These are phyloP conservation scores for Furnarius figulus DNA, from an alignment of 2,113 vertebrate species.

Conservation along the genomic window DNA sequence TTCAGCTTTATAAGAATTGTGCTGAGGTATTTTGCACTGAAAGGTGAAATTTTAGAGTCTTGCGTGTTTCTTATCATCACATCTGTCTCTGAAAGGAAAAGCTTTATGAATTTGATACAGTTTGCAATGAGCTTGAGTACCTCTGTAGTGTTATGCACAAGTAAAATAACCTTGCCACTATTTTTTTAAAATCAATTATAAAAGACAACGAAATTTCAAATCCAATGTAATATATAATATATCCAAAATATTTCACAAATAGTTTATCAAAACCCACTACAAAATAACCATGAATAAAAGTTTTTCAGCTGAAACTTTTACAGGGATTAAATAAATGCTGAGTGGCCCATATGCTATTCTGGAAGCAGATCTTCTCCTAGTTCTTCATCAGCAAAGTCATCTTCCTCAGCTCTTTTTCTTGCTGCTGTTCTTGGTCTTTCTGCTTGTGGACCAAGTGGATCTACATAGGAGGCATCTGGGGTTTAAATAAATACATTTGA, in stretches of 20 bases:
- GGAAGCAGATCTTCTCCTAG: conserved; percentile 94
- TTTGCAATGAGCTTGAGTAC: neutral
- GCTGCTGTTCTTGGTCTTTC: conserved; percentile 93
- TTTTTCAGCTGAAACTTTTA: neutral
- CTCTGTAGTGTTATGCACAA: neutral
- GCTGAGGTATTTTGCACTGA: neutral
- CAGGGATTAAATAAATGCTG: neutral
- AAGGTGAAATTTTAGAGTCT: neutral
- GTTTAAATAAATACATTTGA: conserved; percentile 30
- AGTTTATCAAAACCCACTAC: conserved; percentile 4
- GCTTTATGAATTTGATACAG: neutral
- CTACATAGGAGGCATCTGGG: conserved; percentile 89
- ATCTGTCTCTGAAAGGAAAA: neutral
- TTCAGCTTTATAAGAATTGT: neutral
- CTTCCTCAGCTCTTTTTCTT: conserved; percentile 85
- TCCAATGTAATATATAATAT: neutral
- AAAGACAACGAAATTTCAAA: neutral
- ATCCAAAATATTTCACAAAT: neutral
- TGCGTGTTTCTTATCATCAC: neutral
- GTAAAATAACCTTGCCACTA: neutral
- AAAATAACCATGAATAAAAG: neutral
- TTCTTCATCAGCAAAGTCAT: conserved; percentile 94
- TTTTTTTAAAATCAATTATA: neutral
- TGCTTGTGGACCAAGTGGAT: conserved; percentile 90
- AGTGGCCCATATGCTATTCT: conserved; percentile 69